Evolutionary conservation across 2,797 vertebrate genomes (phyloP).

Genomic region (Ispidina picta): DNA sequence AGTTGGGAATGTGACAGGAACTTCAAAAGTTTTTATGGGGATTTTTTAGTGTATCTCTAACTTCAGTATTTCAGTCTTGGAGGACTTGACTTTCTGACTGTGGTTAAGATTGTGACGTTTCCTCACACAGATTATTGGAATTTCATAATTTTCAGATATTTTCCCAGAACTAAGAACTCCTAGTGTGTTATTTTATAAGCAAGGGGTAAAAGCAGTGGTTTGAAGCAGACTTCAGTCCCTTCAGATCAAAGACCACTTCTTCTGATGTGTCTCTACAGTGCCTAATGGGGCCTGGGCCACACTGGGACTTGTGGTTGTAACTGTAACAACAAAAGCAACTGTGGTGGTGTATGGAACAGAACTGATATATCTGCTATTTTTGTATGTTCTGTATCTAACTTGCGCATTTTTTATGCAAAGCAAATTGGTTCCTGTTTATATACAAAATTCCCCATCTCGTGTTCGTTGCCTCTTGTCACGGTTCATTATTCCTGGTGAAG

Average conservation of each 20-base stretch:
- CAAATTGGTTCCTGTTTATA: background rate
- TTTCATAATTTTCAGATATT: background rate
- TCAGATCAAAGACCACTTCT: background rate
- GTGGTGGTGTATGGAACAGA: background rate
- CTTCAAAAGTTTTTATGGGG: background rate
- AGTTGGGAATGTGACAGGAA: background rate
- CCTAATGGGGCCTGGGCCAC: background rate
- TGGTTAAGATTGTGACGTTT: background rate
- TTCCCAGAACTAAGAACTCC: background rate
- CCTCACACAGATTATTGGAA: background rate
- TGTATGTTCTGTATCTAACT: background rate
- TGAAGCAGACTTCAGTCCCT: background rate
- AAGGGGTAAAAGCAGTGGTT: background rate
- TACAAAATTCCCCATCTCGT: background rate
- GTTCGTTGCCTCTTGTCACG: background rate
- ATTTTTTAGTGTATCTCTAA: background rate
- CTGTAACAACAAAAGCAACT: background rate
- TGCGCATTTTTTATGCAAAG: background rate
- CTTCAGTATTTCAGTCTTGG: background rate
- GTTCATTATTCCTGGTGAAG: background rate
- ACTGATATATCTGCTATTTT: background rate
- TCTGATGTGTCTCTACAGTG: background rate
- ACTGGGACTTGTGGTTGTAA: background rate
- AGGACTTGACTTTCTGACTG: background rate
- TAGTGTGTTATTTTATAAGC: background rate